phyloP scores from a whole-genome alignment of 2,888 invertebrate species.

The Paralinhomoeus sp. region DNA sequence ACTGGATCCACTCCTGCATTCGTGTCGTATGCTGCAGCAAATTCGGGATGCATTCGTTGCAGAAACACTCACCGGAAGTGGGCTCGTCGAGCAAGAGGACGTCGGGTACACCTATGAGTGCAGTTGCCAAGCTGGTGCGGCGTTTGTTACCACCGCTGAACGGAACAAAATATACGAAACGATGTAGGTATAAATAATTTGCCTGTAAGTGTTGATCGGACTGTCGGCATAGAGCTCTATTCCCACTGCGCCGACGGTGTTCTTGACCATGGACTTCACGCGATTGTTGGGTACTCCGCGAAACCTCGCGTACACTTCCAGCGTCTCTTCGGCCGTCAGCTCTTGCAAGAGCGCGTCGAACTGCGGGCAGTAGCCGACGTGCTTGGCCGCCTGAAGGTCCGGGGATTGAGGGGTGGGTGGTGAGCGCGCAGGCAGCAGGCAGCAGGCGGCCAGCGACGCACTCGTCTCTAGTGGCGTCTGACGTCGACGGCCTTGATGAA shows the following conservation, averaged over 20 bases:
- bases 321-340: slow-evolving; percentile 49
- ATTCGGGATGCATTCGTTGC: background rate
- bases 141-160: slow-evolving; percentile 47
- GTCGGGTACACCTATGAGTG: slow-evolving; percentile 43
- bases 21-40: background rate
- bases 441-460: slow-evolving; percentile 7
- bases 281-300: slow-evolving; percentile 35
- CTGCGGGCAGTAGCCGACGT: slow-evolving; percentile 71
- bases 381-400: slow-evolving; percentile 2
- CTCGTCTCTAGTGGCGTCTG: slow-evolving; percentile 15
- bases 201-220: slow-evolving; percentile 13
- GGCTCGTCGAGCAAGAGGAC: slow-evolving; percentile 42
- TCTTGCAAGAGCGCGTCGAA: slow-evolving; percentile 53
- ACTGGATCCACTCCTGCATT: slow-evolving; percentile 32
- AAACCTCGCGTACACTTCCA: slow-evolving; percentile 46
- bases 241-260: slow-evolving; percentile 16
- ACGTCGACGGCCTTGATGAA: slow-evolving; percentile 23
- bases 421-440: too few species aligned
- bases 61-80: slow-evolving; percentile 35
- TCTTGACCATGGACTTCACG: slow-evolving; percentile 16
- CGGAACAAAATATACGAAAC: too few species aligned
- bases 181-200: too few species aligned
- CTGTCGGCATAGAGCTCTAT: slow-evolving; percentile 21
- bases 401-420: too few species aligned
- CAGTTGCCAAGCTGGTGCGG: slow-evolving; percentile 46